Percentiles rank a stretch among this genome's conserved stretches.
These are phyloP conservation scores for Helobdella robusta DNA, from an alignment of 2,888 invertebrate genomes.

Conservation along the genomic window DNA sequence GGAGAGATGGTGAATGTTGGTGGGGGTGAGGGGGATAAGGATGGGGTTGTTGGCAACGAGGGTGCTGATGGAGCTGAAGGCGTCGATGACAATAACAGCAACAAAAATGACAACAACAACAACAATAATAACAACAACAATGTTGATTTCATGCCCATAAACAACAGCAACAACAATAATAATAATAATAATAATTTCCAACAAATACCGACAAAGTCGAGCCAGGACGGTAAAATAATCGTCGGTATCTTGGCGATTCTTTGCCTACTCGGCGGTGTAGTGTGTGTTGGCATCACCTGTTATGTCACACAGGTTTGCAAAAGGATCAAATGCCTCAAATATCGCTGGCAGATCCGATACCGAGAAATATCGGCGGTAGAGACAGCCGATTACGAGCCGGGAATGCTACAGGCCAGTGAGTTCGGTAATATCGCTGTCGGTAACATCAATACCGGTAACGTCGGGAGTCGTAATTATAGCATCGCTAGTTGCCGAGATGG, in stretches of 20 bases:
- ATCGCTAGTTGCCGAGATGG: slow-evolving; percentile 3
- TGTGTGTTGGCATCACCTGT: slow-evolving; percentile 25
- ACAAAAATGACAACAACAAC: neutral
- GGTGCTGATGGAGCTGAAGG: neutral
- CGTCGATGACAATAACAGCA: slow-evolving; percentile 2
- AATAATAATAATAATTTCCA: neutral
- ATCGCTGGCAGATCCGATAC: slow-evolving; percentile 36
- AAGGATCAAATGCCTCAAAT: slow-evolving; percentile 32
- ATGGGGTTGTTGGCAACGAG: neutral
- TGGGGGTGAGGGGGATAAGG: neutral
- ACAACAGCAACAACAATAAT: neutral
- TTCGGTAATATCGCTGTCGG: neutral
- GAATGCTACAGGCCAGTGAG: neutral
- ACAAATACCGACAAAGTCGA: too few relatives aligned
- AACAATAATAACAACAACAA: neutral
- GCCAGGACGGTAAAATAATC: neutral
- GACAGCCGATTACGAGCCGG: slow-evolving; percentile 13
- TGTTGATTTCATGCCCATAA: neutral
- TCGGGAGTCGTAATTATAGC: slow-evolving; percentile 25
- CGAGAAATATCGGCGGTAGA: slow-evolving; percentile 36
- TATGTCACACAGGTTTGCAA: slow-evolving; percentile 33
- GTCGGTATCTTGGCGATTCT: slow-evolving; percentile 9
- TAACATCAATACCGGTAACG: slow-evolving; percentile 21
- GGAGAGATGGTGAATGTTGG: neutral
- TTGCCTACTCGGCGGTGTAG: slow-evolving; percentile 20